Evolutionary conservation across 1,140 invertebrate genomes (phyloP).

Genomic region (Diachasmimorpha longicaudata): DNA sequence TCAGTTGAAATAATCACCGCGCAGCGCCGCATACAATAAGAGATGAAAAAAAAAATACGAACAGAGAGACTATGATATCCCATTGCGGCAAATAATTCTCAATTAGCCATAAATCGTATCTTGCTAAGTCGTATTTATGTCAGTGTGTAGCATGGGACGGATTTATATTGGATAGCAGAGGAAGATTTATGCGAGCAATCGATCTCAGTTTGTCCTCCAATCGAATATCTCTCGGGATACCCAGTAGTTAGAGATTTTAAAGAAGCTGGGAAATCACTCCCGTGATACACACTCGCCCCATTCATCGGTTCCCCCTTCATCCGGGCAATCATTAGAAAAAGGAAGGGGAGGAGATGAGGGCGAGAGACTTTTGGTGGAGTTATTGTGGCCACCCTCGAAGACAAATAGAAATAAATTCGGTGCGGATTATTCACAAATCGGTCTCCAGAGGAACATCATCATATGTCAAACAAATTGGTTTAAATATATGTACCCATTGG

Average conservation of each 20-base stretch:
- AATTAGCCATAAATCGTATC: constrained; percentile 48
- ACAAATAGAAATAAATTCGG: constrained; percentile 45
- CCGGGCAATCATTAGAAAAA: not conserved
- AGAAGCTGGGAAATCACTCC: not conserved
- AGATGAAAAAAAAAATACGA: not conserved
- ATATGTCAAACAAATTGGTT: constrained; percentile 1
- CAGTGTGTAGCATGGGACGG: constrained; percentile 36
- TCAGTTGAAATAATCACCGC: not conserved
- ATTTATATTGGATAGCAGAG: constrained; percentile 47
- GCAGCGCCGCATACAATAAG: not conserved
- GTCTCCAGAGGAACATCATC: constrained; percentile 14
- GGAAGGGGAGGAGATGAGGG: not conserved
- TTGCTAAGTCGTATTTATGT: constrained; percentile 55
- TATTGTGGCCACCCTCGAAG: constrained; percentile 39
- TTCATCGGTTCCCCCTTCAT: not conserved
- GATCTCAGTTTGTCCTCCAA: constrained; percentile 47
- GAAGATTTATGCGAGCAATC: constrained; percentile 52
- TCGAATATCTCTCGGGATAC: constrained; percentile 3
- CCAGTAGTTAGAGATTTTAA: not conserved
- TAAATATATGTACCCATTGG: not conserved
- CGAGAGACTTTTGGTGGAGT: constrained; percentile 10
- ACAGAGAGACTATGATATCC: constrained; percentile 11
- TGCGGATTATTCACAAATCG: constrained; percentile 27
- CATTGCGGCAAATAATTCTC: constrained; percentile 54
- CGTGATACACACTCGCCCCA: not conserved